Base-by-base conservation (phyloP, 2,113 vertebrate genomes). In the Mandrillus leucophaeus region DNA sequence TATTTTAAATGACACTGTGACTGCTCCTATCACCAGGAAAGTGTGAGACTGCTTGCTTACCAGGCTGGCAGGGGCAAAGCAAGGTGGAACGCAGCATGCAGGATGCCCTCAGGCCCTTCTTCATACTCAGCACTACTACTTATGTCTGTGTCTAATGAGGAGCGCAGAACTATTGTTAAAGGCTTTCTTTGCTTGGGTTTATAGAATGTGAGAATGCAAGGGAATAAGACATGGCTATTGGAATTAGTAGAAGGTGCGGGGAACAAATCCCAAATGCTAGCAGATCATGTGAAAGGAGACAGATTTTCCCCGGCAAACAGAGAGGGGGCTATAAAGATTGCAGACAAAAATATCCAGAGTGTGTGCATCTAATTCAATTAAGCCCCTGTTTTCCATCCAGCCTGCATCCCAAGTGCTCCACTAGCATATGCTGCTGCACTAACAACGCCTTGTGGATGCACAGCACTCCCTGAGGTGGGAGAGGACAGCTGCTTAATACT, bases 281-380 rank as follows among this genome's bases (percentile, higher is more conserved):
- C 38, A 81, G 76, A 45, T 52, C 72, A 59, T 55, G 20, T 40
- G 81, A 80, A 95, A 68, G 45, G 20, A 30, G 80, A 50, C 32
- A 94, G 75, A 18, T 93, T 95, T 93, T 88, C 61, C 73, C 81
- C 40, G 48, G 48, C 52, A 94, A 93, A 87, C 11, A 66, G 59
- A 75, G 57, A 79, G 18, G 61, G 55, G 8, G 20, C 52, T 68
- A 30, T 76, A 85, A 95, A 80, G 40, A 52, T 3, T 40, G 43
- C 30, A 92, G 50, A 90, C 50, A 30, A 72, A 93, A 80, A 94
- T 81, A 92, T 76, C 70, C 80, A 55, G 84, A 76, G 45, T 75
- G 57, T 66, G 40, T 89, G 23, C 68, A 64, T 97, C 78, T 96
- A 93, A 97, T 97, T 98, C 97, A 97, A 85, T 96, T 93, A 96